Evolutionary conservation across 2,113 vertebrate species (phyloP), one percentile per base, ranked within the genome.

Genomic region (Archocentrus centrarchus): DNA sequence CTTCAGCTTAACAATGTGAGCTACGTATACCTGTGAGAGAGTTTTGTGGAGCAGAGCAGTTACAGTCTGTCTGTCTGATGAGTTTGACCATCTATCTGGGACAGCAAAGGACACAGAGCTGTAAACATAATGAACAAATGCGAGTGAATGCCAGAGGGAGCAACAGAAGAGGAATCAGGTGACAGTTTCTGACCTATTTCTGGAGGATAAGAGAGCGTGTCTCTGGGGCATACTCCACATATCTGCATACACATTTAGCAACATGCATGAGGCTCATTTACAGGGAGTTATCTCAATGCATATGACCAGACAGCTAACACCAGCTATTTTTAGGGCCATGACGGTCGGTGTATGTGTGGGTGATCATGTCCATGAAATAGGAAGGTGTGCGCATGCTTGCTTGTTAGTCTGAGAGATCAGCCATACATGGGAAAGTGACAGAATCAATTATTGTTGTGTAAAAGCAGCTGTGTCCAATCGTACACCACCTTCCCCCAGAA

Each of bases 41-140:
- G 73, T 27, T 64, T 59, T 79, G 44, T 81, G 64, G 82, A 85
- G 80, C 77, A 87, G 85, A 92, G 93, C 50, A 93, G 62, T 24
- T 70, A 59, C n/a, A 39, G 11, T 20, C 24, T 68, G 7, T 47
- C 60, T 62, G 17, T 44, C 17, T 79, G 81, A 85, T 89, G 87
- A 85, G 85, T 22, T 64, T 87, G 81, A 77, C 18, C 30, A 14
- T 62, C 53, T 59, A 24, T 70, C 8, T 50, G 24, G 64, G 41
- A 50, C 64, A 50, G 44, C 66, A 50, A 15, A 70, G 44, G 44
- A 70, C 63, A 17, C 63, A 4, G 39, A 41, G 3, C 37, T 10
- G 37, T 3, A 39, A 47, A 47, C 44, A 47, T 47, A 15, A 47
- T 47, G 44, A 47, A 13, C 5, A 50, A 50, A 50, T 50, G 47